A percentile compares a stretch with the other conserved stretches of the same genome.
Conservation (phyloP, 2,888 invertebrate species). For the Xestia c-nigrum region DNA sequence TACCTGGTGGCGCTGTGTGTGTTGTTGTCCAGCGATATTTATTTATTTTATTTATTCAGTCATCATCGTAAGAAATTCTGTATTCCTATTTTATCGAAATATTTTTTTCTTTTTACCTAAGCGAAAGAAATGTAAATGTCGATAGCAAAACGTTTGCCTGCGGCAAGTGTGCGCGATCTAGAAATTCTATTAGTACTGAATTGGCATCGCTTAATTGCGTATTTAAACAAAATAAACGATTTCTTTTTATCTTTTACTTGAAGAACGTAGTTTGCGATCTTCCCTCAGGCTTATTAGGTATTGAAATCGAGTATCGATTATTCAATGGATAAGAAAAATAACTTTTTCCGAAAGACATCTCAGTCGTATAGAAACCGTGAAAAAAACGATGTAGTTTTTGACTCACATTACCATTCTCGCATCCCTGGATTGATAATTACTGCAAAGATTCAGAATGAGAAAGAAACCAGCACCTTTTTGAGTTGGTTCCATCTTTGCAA, state of each 20-base stretch:
- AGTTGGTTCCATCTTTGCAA: neutral
- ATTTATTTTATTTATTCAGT: too few species aligned
- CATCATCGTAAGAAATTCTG: too few species aligned
- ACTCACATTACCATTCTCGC: neutral
- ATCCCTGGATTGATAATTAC: neutral
- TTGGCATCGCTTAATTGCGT: constrained; percentile 9
- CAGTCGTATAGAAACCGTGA: neutral
- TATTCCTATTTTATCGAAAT: too few species aligned
- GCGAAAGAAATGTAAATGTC: constrained; percentile 34
- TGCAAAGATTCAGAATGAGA: neutral
- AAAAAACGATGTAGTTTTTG: neutral
- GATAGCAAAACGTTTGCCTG: constrained; percentile 21
- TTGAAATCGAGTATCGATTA: neutral
- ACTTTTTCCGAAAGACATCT: neutral
- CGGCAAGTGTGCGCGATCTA: constrained; percentile 1
- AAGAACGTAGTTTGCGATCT: neutral
- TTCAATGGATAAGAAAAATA: neutral
- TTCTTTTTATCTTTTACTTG: neutral
- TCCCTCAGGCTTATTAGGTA: neutral
- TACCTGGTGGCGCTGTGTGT: too few species aligned
- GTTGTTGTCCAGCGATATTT: too few species aligned
- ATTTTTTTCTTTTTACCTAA: neutral
- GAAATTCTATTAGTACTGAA: constrained; percentile 7
- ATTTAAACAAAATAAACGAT: constrained; percentile 15
- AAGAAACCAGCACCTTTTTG: too few species aligned